Evolutionary conservation across 1,140 invertebrate genomes (phyloP), one percentile per base, ranked within the genome.

Genomic region (Teleopsis dalmanni): DNA sequence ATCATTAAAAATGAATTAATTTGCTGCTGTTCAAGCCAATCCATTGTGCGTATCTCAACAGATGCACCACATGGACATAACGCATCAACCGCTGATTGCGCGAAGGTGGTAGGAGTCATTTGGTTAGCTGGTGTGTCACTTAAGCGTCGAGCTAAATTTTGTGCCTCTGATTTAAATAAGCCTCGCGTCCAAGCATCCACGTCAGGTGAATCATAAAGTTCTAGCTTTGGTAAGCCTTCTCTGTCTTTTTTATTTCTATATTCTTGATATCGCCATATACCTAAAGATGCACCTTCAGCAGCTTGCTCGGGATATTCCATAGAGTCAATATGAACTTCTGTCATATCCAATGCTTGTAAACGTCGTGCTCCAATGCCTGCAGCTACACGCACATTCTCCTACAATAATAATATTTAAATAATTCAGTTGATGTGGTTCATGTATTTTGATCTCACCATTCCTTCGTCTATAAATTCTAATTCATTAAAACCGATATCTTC

Each of bases 31-130:
- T 67, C 64, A 8, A 67, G 66, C 64, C 64, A 67, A 22, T 67
- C 64, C 64, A 67, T 78, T 49, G 87, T 81, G n/a, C 82, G 79
- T 31, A 84, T 73, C 49, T 80, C 70, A n/a, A 88, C 82, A 3
- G 78, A 74, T 3, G 88, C 75, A 7, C 74, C 73, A 40, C 74
- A 75, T 0, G 75, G 75, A 29, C 73, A 75, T 33, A 77, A 47
- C 3, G 73, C 70, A 53, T 78, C 75, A 10, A 76, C 74, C 4
- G 76, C 70, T 2, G 66, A 56, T 43, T 91, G 73, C 9, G 84
- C 80, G 70, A 95, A 95, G 41, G 81, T 80, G 1, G 83, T 84
- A 1, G 92, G 92, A 3, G 91, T 94, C 75, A 95, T 81, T 48
- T 82, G 64, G 72, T 95, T 96, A 0, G 88, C 81, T 1, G 92